Evolutionary conservation across 2,888 invertebrate species (phyloP), one percentile per base, ranked within the genome.

Genomic region (Acrobasis consociella): DNA sequence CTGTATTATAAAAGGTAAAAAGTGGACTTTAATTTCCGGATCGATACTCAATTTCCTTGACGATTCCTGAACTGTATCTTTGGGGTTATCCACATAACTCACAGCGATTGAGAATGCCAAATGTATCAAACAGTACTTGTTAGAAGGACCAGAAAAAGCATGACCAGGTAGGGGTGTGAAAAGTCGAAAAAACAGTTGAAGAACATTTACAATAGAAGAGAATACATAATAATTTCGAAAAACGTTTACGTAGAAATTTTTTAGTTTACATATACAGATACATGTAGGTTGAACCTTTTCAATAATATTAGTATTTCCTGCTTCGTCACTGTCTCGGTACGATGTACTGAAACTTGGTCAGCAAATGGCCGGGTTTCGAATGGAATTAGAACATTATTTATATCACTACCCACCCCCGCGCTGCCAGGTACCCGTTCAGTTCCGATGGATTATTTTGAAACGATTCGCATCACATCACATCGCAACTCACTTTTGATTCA

Each of bases 361-460:
- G 77, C 78, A 77, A 81, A 73, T 68, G 73, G 75, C 72, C 71
- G 73, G 72, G 66, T 58, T 62, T 67, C 69, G 70, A 75, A 72
- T 77, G 73, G 75, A 86, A 81, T 86, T 85, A 82, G 86, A 79
- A 72, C 76, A 80, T 80, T 85, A 86, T 88, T 86, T 87, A 85
- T 87, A 87, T 71, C 71, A 62, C 69, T 65, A 69, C 67, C 74
- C 76, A 78, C 78, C 82, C 77, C 74, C 76, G 69, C 74, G 61
- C 62, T 60, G 78, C 73, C 80, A 82, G 80, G 80, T 82, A 75
- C 69, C 65, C 67, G 67, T 69, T 66, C 69, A 69, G 72, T 72
- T 75, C 71, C 71, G 70, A 71, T 11, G 39, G 39, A 31, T 52
- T 38, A 42, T 56, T 56, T 38, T 67, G 53, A 53, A n/a, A 38